A percentile compares a stretch with the other conserved stretches of the same genome.
phyloP scores from a whole-genome alignment of 2,797 vertebrate genomes.

The Numenius phaeopus region DNA sequence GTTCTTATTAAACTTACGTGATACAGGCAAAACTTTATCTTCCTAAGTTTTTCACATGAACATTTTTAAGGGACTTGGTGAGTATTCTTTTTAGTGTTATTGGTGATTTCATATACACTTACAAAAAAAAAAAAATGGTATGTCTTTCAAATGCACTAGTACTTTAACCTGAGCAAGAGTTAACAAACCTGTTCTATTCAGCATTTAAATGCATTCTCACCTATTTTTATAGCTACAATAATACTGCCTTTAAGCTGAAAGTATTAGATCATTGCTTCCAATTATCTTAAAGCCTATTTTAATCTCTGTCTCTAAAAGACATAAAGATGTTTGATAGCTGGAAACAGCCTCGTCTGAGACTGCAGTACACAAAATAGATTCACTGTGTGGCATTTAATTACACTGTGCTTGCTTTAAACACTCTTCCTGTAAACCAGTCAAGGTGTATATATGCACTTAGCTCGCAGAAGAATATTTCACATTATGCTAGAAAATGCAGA shows the following conservation, averaged over 20 bases:
- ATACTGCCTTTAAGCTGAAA: conserved; percentile 37
- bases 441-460: neutral
- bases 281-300: conserved; percentile 51
- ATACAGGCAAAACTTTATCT: neutral
- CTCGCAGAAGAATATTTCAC: neutral
- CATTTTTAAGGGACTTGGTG: neutral
- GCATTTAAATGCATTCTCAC: neutral
- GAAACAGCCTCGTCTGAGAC: conserved; percentile 17
- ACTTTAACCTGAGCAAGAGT: neutral
- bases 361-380: conserved; percentile 37
- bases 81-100: neutral
- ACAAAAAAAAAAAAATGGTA: neutral
- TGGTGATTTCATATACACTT: neutral
- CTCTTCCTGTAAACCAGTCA: conserved; percentile 17
- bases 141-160: neutral
- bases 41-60: neutral
- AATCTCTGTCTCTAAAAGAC: conserved; percentile 33
- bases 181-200: neutral
- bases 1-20: neutral
- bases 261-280: conserved; percentile 46
- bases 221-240: conserved; percentile 45
- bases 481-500: neutral
- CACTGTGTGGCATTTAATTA: conserved; percentile 44
- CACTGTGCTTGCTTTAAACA: neutral
- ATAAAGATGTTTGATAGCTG: conserved; percentile 53